A percentile compares a stretch with the other conserved stretches of the same genome.
These are phyloP conservation scores for Apodemia hepburni DNA, from an alignment of 2,888 invertebrate species.

Conservation along the genomic window DNA sequence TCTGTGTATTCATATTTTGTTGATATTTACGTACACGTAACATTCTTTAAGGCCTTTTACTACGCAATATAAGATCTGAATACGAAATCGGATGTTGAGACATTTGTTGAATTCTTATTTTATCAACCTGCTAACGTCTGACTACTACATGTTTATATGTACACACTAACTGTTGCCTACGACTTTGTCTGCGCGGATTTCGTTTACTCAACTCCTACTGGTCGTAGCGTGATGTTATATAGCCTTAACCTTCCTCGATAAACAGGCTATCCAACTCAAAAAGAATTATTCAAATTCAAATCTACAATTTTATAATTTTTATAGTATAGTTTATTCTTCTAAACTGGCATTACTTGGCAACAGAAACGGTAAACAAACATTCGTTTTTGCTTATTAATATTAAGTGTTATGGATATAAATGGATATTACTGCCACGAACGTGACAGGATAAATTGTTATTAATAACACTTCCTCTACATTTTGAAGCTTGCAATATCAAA, in stretches of 20 bases:
- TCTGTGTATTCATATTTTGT: constrained; percentile 7
- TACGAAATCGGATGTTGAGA: neutral
- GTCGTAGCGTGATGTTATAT: too few relatives aligned
- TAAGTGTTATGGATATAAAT: constrained; percentile 5
- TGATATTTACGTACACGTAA: neutral
- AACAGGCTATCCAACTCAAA: too few relatives aligned
- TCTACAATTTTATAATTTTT: too few relatives aligned
- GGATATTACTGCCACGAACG: neutral
- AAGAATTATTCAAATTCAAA: too few relatives aligned
- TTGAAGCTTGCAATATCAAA: constrained; percentile 55
- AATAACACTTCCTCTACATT: constrained; percentile 16
- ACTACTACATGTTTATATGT: too few relatives aligned
- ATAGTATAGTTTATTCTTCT: neutral
- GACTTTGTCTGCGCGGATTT: too few relatives aligned
- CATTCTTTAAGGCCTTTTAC: neutral
- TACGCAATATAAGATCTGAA: constrained; percentile 4
- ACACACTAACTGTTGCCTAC: too few relatives aligned
- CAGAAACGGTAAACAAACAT: constrained; percentile 39
- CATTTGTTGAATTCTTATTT: too few relatives aligned
- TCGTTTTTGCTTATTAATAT: constrained; percentile 29
- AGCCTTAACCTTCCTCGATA: too few relatives aligned
- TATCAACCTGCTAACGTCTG: too few relatives aligned
- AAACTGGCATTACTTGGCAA: constrained; percentile 33
- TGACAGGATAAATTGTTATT: constrained; percentile 10
- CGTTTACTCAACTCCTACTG: too few relatives aligned